Evolutionary conservation across 2,888 invertebrate genomes (phyloP), one percentile per base, ranked within the genome.

Genomic region (Acrobasis consociella): DNA sequence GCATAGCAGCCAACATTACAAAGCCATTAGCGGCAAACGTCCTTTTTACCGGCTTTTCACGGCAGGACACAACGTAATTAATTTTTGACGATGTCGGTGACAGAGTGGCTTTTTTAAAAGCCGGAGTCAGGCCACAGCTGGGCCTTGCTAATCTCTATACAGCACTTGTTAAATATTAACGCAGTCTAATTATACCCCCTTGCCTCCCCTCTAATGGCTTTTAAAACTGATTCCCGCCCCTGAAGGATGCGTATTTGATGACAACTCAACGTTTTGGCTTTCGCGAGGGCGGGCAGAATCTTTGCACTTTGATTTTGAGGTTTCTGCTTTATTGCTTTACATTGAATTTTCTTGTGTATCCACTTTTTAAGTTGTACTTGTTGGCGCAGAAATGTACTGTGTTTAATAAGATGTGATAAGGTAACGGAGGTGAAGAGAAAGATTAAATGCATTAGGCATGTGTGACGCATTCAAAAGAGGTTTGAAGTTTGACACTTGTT

Each of bases 91-190:
- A 83, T 75, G 77, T 70, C 71, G 80, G 75, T 81, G 84, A 81
- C 84, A 76, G 83, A 84, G 85, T 85, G 84, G 82, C 76, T 87
- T 91, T 91, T 90, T 90, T 85, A 85, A 87, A 85, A 77, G 73
- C 67, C 64, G 62, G 76, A 78, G 82, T 78, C 83, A 86, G 83
- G 86, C 65, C 91, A 74, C 91, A 91, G 89, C 86, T 91, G 92
- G 81, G 74, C 73, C 67, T 81, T 85, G 86, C 83, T 92, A 91
- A 91, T 91, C 91, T 89, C 73, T 78, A 79, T 77, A 79, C 78
- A 83, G 83, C 87, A 91, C 92, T 91, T 91, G 91, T 91, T 91
- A 92, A 92, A 92, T 92, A 92, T 92, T 92, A 92, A 92, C 88
- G 92, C 86, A 82, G 84, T 86, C 89, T 92, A 92, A 91, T 92